Evolutionary conservation across 2,113 vertebrate genomes (phyloP), one percentile per base, ranked within the genome.

Genomic region (Catharus bicknelli): DNA sequence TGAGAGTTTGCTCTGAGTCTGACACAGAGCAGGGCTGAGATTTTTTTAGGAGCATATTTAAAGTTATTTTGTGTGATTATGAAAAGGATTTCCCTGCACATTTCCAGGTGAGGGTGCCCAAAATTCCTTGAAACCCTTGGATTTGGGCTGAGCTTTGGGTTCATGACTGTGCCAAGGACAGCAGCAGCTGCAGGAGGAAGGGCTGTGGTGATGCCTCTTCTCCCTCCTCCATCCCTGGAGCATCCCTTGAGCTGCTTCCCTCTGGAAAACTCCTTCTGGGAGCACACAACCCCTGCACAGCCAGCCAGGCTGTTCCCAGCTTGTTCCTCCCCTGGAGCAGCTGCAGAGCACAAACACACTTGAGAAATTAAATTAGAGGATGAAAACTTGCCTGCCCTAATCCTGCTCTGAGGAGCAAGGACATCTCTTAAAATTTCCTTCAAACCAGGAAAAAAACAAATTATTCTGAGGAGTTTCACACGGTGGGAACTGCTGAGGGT

Each of bases 281-380:
- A 72, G 20, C 2, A 1, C 22, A 22, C 1, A 36, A 11, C 50
- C 45, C 16, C 43, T 11, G 42, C 36, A 6, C 0, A 0, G 2
- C 4, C 83, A 69, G 58, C 66, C 74, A 42, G 55, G 74, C 90
- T 83, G 30, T 57, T 93, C 83, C 88, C 67, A 88, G 72, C 72
- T 73, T 5, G 2, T 80, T 77, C 59, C 16, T 79, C 8, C 67
- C 67, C 16, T 7, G 1, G 30, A 74, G 42, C 83, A 93, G 86
- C 92, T 73, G 86, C 18, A 68, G 58, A 82, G 36, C 42, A 95
- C 32, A 38, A 79, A 90, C 8, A 3, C 77, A 3, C 40, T 76
- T 19, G 57, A 81, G 34, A 85, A 89, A 84, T 59, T 2, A 50
- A 90, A 45, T 4, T 2, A 21, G 50, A 64, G 55, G 16, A 34